Base-by-base conservation (phyloP, 2,797 vertebrate species). In the Brotula barbata region DNA sequence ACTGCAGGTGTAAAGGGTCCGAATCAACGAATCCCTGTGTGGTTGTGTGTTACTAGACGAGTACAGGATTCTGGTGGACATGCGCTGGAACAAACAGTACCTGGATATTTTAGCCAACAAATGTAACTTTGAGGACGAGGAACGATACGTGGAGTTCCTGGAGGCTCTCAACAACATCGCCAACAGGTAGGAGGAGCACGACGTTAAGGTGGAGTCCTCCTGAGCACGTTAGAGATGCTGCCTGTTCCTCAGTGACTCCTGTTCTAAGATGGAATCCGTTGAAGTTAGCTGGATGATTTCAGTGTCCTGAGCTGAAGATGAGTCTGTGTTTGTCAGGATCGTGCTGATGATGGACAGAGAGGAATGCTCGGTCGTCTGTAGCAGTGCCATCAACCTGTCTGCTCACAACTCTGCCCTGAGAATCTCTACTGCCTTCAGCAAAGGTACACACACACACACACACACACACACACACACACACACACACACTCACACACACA, bases 81-180 rank as follows among this genome's bases (percentile, higher is more conserved):
- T 95, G 86, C 94, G 97, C 7, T 99, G 97, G 97, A 99, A 99
- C 82, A 93, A 95, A 77, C 97, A 98, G 58, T 92, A 95, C 75
- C 87, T 99, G 86, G 94, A 98, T 69, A 94, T 96, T 58, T 80
- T 96, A 56, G 93, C 91, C 73, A 97, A 94, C 90, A 95, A 95
- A 0, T 82, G 94, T 78, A 94, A 88, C 80, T 95, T 96, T 78
- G 94, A 97, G 75, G 91, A 94, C 16, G 93, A 95, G 64, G 94
- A 95, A 19, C 86, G 94, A 63, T 92, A 93, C 58, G 86, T 89
- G 34, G 93, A 97, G 71, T 93, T 97, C 34, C 88, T 96, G 78
- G 86, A 88, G 15, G 92, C 93, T 13, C 81, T 98, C 61, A 94
- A 95, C 54, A 94, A 94, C 37, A 88, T 94, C 3, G 92, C 94